Evolutionary conservation across 1,140 invertebrate genomes (phyloP), one percentile per base, ranked within the genome.

Genomic region (Belonocnema kinseyi): DNA sequence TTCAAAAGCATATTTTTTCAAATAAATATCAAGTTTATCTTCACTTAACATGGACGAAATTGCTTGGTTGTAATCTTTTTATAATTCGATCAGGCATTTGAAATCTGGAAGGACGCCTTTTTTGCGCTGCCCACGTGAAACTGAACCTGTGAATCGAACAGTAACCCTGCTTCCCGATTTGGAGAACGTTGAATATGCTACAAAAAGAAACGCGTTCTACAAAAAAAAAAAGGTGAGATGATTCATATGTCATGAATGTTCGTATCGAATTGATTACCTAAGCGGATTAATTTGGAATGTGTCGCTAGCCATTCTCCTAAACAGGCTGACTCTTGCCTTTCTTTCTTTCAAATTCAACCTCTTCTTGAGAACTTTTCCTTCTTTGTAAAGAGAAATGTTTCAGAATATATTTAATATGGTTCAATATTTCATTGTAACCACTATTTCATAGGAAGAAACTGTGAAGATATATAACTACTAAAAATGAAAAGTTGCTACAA

Each of bases 161-260:
- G 33, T 66, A 40, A 66, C 40, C n/a, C 61, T 40, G 13, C 46
- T 66, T 66, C 61, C 21, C 61, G 40, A 66, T 66, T 40, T 66
- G 26, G 61, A 58, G 56, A 66, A 66, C 12, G 26, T 40, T 33
- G 21, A 66, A 66, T 66, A 66, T 10, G 33, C 12, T 12, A 66
- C 13, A 33, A 40, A 66, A 33, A 66, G 21, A 66, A 66, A 66
- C 21, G 14, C 0, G 16, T 14, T 26, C 16, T 8, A 33, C 26
- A 66, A 26, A 66, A 66, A 66, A n/a, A 61, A 66, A 66, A 5
- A 61, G 58, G 33, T 66, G 61, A 66, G 61, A 66, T 66, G 61
- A 66, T 66, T 66, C 61, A 66, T 33, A 16, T 40, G 40, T n/a
- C 61, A 66, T 13, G 26, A 66, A 66, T 66, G 33, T 66, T 40